Percentiles rank a stretch among this genome's conserved stretches.
These are phyloP conservation scores for Zoanthus sociatus DNA, from an alignment of 92 coral and sea anemone genomes.

Conservation along the genomic window DNA sequence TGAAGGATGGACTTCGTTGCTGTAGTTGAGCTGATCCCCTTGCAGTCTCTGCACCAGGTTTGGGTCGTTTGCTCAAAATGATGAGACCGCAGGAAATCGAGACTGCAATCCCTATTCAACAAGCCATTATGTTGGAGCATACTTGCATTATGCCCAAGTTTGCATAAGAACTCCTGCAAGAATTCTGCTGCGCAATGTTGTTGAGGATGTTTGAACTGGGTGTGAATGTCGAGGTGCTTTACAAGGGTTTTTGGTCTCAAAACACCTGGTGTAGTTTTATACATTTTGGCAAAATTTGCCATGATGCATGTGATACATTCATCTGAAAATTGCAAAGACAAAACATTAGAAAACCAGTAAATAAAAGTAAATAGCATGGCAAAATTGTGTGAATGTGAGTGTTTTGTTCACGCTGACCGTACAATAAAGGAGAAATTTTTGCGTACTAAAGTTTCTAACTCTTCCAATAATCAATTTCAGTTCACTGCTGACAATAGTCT, in stretches of 20 bases:
- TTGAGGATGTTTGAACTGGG: conserved; percentile 25
- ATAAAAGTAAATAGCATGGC: conserved; percentile 6
- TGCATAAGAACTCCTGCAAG: conserved; percentile 23
- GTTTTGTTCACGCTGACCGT: conserved; percentile 3
- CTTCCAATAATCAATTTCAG: background rate
- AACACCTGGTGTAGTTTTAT: background rate
- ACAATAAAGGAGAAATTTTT: background rate
- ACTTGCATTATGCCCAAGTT: conserved; percentile 8
- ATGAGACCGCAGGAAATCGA: background rate
- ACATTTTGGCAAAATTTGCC: conserved; percentile 7
- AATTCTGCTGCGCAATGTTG: conserved; percentile 26
- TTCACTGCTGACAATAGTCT: background rate
- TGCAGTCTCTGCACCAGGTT: conserved; percentile 16
- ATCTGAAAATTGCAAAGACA: conserved; percentile 17
- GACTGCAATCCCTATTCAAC: background rate
- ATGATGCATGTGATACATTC: background rate
- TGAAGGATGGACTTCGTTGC: conserved; percentile 12
- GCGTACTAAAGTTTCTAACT: background rate
- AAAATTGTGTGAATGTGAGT: background rate
- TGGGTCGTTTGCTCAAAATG: conserved; percentile 11
- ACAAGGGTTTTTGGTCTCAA: conserved; percentile 13
- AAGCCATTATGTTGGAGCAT: background rate
- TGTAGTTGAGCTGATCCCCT: background rate
- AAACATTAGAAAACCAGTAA: conserved; percentile 1
- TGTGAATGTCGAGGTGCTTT: background rate